Evolutionary conservation across 1,140 invertebrate species (phyloP).

Genomic region (Varroa destructor): DNA sequence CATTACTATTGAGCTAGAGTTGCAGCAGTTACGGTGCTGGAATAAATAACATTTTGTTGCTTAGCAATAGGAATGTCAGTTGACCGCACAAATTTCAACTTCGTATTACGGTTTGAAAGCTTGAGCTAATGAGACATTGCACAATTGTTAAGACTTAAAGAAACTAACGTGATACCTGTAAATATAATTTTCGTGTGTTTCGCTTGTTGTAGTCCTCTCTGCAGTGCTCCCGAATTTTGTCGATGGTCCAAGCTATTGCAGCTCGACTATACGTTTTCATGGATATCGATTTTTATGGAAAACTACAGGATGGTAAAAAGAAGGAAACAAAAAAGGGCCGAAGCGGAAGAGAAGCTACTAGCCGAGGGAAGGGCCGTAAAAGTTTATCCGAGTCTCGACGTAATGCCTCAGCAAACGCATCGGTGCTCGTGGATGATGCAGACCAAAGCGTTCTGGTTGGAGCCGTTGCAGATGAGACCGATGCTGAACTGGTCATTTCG

Average conservation of each 20-base stretch:
- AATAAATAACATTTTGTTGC: no score
- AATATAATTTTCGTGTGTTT: background rate
- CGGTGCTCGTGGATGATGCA: background rate
- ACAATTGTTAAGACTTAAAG: no score
- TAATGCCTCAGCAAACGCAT: background rate
- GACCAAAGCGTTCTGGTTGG: slow-evolving; percentile 8
- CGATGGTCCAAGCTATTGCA: slow-evolving; percentile 19
- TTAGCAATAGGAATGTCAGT: no score
- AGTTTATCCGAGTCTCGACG: slow-evolving; percentile 12
- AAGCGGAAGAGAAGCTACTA: background rate
- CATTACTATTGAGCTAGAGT: no score
- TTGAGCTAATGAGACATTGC: no score
- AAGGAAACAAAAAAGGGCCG: background rate
- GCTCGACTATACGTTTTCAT: slow-evolving; percentile 12
- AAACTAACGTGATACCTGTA: no score
- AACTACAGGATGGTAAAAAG: slow-evolving; percentile 3
- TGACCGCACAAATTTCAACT: no score
- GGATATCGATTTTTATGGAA: slow-evolving; percentile 11
- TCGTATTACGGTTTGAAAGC: no score
- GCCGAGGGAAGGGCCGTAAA: background rate
- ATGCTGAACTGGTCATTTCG: background rate
- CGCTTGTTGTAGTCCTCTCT: background rate
- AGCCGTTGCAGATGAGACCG: slow-evolving; percentile 10
- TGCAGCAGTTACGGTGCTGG: no score
- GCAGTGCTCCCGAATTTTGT: slow-evolving; percentile 8